These are phyloP conservation scores for Campaea margaritaria DNA, from an alignment of 2,888 invertebrate genomes.

Conservation along the genomic window DNA sequence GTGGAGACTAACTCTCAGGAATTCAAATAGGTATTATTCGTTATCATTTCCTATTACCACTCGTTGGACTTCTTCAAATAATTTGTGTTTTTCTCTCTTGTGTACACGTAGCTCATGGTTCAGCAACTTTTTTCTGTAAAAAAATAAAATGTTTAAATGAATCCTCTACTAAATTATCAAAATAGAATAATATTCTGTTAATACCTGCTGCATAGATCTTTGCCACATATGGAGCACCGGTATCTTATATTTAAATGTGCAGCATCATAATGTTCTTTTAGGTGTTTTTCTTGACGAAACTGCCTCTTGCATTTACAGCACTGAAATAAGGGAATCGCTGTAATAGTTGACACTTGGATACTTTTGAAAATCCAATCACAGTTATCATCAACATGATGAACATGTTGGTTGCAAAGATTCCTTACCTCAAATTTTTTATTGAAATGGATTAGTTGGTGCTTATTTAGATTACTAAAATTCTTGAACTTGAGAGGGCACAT, in stretches of 20 bases:
- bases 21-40: too few species aligned
- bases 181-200: constrained; percentile 11
- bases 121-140: constrained; percentile 40
- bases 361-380: neutral
- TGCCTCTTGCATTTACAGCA: constrained; percentile 45
- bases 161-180: too few species aligned
- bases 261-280: constrained; percentile 47
- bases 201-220: constrained; percentile 44
- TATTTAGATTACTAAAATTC: constrained; percentile 44
- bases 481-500: constrained; percentile 46
- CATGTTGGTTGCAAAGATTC: neutral
- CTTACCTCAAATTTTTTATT: constrained; percentile 46
- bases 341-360: neutral
- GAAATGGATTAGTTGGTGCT: constrained; percentile 45
- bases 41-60: constrained; percentile 38
- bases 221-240: constrained; percentile 45
- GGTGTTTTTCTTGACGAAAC: constrained; percentile 40
- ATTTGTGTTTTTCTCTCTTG: constrained; percentile 42
- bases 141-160: neutral
- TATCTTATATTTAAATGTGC: constrained; percentile 47
- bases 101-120: constrained; percentile 40
- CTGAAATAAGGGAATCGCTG: constrained; percentile 31
- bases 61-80: constrained; percentile 39
- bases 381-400: too few species aligned
- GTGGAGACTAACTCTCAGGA: too few species aligned